phyloP scores from a whole-genome alignment of 1,140 invertebrate genomes.

The Bombyx mandarina region DNA sequence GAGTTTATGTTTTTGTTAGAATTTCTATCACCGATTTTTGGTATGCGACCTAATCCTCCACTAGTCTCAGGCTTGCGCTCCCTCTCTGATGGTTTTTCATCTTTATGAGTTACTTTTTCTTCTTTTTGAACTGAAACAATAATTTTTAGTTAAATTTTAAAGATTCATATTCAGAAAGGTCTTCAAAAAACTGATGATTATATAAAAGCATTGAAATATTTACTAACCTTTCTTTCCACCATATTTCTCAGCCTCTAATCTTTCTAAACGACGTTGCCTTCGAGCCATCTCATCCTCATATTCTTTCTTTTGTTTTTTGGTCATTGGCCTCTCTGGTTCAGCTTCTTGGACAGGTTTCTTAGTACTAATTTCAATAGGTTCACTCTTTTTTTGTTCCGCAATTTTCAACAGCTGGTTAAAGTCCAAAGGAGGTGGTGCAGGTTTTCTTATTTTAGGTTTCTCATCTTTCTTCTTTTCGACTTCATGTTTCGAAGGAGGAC shows the following conservation, averaged over 20 bases:
- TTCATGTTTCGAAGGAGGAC: constrained; percentile 55
- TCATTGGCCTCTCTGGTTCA: constrained; percentile 80
- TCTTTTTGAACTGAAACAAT: constrained; percentile 35
- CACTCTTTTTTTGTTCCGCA: constrained; percentile 86
- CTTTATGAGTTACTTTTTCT: constrained; percentile 15
- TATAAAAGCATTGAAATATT: background rate
- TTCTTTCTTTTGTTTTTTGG: constrained; percentile 84
- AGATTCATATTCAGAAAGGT: background rate
- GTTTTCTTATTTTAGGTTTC: constrained; percentile 69
- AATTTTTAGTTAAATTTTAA: background rate
- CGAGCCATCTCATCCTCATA: constrained; percentile 74
- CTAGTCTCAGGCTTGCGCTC: constrained; percentile 39
- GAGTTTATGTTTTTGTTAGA: constrained; percentile 27
- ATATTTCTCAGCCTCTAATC: constrained; percentile 46
- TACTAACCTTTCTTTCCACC: constrained; percentile 11
- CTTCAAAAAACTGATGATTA: too few species aligned
- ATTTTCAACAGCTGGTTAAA: constrained; percentile 83
- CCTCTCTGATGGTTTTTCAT: constrained; percentile 23
- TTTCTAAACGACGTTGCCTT: constrained; percentile 45
- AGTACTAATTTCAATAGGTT: constrained; percentile 77
- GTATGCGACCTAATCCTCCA: constrained; percentile 53
- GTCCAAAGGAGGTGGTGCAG: constrained; percentile 79
- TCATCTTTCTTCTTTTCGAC: constrained; percentile 64
- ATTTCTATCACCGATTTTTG: constrained; percentile 63
- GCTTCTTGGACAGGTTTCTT: constrained; percentile 72